Base-by-base conservation (phyloP, 2,888 invertebrate species). In the Mythimna pallens region DNA sequence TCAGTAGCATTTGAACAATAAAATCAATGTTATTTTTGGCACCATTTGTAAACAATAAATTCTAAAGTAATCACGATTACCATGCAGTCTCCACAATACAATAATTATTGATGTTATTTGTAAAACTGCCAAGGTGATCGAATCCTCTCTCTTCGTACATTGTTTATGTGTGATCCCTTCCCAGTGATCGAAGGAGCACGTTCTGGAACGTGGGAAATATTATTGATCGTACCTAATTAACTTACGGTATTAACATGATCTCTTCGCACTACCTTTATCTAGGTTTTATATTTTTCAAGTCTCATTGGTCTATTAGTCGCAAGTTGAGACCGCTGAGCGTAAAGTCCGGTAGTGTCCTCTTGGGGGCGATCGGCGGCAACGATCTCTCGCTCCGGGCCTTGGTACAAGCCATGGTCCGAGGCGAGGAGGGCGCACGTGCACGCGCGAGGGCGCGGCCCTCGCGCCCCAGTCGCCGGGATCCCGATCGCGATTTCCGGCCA, bases 81-180 rank as follows among this genome's bases (percentile, higher is more conserved):
- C 59, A 71, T 62, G 54, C 75, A 79, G 73, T 73, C 58, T 65
- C 65, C 58, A 76, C 81, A 78, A 65, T 59, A 76, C 30, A 30
- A 30, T 73, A 80, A 73, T 82, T 74, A 84, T 85, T 84, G 34
- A 85, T 81, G 81, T 81, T 72, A 70, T 78, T 74, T 72, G 72
- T 83, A 78, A 82, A 83, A 78, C 68, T 68, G 70, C 70, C 85
- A 84, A 84, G 84, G 85, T 85, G 78, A 82, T 74, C 78, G 78
- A 82, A 84, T 78, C 84, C 85, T 85, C 84, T 84, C 84, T 85
- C 83, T 84, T 85, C 57, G 72, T 61, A 72, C 71, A 70, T 82
- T 84, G 84, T 83, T 85, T 81, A 82, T 74, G 68, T 73, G 78
- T 73, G 68, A 74, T 66, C 73, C 67, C 68, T 85, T 65, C 72